phyloP scores from a whole-genome alignment of 2,888 invertebrate species.

The Tipula lateralis region DNA sequence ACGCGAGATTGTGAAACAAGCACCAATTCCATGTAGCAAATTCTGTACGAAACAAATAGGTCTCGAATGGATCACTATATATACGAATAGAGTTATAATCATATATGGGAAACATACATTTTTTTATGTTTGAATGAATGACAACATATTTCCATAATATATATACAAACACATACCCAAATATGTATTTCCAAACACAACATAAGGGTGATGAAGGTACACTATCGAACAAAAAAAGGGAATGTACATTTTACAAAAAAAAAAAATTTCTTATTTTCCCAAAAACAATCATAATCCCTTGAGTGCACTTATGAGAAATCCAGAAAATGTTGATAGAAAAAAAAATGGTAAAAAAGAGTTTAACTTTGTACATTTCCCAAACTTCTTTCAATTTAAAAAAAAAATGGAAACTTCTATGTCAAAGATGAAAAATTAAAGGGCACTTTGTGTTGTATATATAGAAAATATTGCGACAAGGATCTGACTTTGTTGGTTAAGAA shows the following conservation, averaged over 20 bases:
- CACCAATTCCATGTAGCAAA: background rate
- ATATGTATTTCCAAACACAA: background rate
- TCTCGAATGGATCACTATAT: too few species aligned
- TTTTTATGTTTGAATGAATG: background rate
- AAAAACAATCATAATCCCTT: conserved; percentile 24
- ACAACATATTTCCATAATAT: background rate
- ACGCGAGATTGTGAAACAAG: background rate
- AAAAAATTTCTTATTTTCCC: background rate
- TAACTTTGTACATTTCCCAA: background rate
- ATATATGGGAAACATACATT: background rate
- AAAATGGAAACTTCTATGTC: background rate
- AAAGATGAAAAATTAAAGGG: background rate
- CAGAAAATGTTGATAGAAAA: background rate
- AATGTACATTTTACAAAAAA: background rate
- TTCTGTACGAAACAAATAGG: background rate
- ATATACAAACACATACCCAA: background rate
- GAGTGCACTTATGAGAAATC: conserved; percentile 19
- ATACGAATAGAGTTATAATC: background rate
- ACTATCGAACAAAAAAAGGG: background rate
- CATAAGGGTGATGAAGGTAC: background rate
- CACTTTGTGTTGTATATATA: background rate
- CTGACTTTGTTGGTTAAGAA: background rate
- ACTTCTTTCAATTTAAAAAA: background rate
- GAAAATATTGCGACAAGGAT: background rate
- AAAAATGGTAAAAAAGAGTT: background rate